Base-by-base conservation (phyloP, 2,888 invertebrate genomes). In the Sesia apiformis region DNA sequence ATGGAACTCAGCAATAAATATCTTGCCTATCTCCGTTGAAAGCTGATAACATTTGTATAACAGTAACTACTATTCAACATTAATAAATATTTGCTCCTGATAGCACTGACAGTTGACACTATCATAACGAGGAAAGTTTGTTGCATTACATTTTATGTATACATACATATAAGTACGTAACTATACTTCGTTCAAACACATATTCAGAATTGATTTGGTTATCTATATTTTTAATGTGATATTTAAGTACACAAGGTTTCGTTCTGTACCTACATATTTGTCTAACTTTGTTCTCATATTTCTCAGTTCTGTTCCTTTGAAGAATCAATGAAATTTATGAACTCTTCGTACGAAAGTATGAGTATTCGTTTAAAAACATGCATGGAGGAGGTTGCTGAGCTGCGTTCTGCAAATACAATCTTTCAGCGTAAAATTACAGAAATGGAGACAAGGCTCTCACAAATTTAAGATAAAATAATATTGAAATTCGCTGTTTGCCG, bases 11-110 rank as follows among this genome's bases (percentile, higher is more conserved):
- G 55, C 64, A 69, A 68, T 76, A 72, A 69, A 70, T 73, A 71
- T 69, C 63, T 61, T 65, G 65, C 23, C 46, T 46, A 46, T 46
- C 46, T 46, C 64, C 65, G 61, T 70, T 65, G 66, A 72, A 72
- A 71, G 66, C 62, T 62, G 74, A 76, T 76, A 75, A 68, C 67
- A 62, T 66, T 63, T 72, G 64, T 68, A 70, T 63, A 63, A 66
- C 64, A 64, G 64, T 66, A 53, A 46, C 46, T 46, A 65, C 65
- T 66, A 70, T 68, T 68, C 65, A 65, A 66, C 65, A 62, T 60
- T 61, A 69, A 70, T 70, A 67, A 69, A 72, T 66, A 70, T 68
- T 64, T 54, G 54, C 59, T 60, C 59, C 57, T n/a, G 69, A 72
- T 76, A 72, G 63, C 23, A 46, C 61, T 61, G 66, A 65, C 67